These are phyloP conservation scores for Nebria salina DNA, from an alignment of 2,888 invertebrate species.

Conservation along the genomic window DNA sequence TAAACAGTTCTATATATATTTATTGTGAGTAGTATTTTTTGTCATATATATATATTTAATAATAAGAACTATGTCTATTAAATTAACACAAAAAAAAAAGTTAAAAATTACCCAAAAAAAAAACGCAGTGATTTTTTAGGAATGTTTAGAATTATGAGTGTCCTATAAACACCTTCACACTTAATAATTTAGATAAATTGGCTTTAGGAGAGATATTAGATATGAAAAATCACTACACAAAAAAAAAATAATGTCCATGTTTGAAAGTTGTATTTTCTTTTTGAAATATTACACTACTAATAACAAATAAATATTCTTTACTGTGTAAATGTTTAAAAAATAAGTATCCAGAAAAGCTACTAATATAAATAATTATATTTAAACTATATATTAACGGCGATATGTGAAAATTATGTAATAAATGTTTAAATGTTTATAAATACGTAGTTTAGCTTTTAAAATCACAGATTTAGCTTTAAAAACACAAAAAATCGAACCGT, in stretches of 20 bases:
- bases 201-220: too few species aligned
- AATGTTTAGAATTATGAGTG: neutral
- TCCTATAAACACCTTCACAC: too few species aligned
- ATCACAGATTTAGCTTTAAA: neutral
- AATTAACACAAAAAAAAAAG: neutral
- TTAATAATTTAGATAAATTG: too few species aligned
- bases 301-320: neutral
- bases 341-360: neutral
- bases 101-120: neutral
- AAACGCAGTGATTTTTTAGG: neutral
- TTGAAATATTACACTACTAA: neutral
- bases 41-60: neutral
- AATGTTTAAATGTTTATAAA: neutral
- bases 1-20: neutral
- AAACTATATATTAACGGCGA: neutral
- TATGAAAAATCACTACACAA: too few species aligned
- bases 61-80: slow-evolving; percentile 1
- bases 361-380: neutral
- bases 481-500: neutral
- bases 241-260: neutral
- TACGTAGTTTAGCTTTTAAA: neutral
- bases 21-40: neutral
- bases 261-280: neutral
- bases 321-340: neutral
- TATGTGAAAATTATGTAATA: neutral